Conservation (phyloP, 2,888 invertebrate genomes). For the Koerneria pararmatus region DNA sequence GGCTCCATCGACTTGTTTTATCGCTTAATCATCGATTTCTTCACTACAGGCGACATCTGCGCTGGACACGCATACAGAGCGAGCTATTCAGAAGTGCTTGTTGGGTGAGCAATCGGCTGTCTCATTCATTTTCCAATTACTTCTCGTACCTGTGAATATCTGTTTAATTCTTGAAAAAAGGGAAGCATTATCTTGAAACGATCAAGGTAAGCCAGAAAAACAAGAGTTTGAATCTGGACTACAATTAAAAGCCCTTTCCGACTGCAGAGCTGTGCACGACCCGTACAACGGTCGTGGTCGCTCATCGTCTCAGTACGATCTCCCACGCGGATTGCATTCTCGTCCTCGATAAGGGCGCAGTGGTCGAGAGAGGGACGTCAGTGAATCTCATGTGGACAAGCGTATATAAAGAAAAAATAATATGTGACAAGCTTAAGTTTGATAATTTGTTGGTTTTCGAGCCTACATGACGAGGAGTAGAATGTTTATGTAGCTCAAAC, state of each 20-base stretch:
- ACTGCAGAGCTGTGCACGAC: conserved; percentile 72
- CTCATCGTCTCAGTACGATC: conserved; percentile 85
- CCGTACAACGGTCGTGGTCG: conserved; percentile 83
- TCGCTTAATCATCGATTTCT: not conserved
- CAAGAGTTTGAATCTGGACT: no score
- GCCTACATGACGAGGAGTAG: not conserved
- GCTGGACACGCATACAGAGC: conserved; percentile 88
- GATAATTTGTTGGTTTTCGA: not conserved
- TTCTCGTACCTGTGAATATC: not conserved
- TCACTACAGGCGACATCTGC: conserved; percentile 70
- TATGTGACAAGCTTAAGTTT: conserved; percentile 25
- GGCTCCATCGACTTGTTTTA: no score
- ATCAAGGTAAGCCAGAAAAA: no score
- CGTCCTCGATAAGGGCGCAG: conserved; percentile 83
- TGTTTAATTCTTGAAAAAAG: no score
- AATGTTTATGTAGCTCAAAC: no score
- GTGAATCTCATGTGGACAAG: conserved; percentile 42
- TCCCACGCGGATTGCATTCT: conserved; percentile 91
- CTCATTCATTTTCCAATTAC: no score
- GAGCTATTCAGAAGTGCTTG: conserved; percentile 71
- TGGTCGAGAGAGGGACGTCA: conserved; percentile 82
- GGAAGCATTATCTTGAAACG: no score
- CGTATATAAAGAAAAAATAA: not conserved
- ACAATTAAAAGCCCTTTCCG: no score
- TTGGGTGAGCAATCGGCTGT: conserved; percentile 26